Conservation (phyloP, 2,888 invertebrate species). For the Coenonympha glycerion region DNA sequence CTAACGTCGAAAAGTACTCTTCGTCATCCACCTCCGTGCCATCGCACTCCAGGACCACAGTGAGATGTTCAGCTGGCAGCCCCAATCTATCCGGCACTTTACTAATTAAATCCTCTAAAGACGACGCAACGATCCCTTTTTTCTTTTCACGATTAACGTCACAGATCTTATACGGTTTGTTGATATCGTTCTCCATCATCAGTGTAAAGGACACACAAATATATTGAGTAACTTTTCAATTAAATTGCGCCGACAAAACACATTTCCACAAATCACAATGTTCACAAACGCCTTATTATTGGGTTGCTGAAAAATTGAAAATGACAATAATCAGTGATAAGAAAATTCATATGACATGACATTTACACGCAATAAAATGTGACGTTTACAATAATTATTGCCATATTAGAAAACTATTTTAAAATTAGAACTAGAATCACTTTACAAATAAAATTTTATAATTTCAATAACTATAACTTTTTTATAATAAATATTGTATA, state of each 20-base stretch:
- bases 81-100: constrained; percentile 85
- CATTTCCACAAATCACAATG: constrained; percentile 5
- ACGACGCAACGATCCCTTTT: constrained; percentile 87
- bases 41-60: constrained; percentile 91
- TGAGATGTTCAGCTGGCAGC: constrained; percentile 79
- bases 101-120: constrained; percentile 84
- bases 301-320: neutral
- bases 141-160: constrained; percentile 86
- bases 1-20: constrained; percentile 93
- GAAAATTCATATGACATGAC: too few species aligned
- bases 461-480: too few species aligned
- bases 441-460: too few species aligned
- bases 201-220: too few species aligned
- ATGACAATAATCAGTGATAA: neutral
- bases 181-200: constrained; percentile 75
- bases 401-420: constrained; percentile 13
- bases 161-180: constrained; percentile 85
- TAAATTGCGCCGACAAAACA: neutral
- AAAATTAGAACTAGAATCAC: too few species aligned
- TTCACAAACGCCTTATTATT: neutral
- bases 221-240: neutral
- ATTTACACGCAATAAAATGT: constrained; percentile 15
- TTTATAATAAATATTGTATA: neutral
- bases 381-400: constrained; percentile 24
- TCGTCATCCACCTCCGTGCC: constrained; percentile 97